Evolutionary conservation across 2,888 invertebrate genomes (phyloP), one percentile per base, ranked within the genome.

Genomic region (Cosmorhoe ocellata): DNA sequence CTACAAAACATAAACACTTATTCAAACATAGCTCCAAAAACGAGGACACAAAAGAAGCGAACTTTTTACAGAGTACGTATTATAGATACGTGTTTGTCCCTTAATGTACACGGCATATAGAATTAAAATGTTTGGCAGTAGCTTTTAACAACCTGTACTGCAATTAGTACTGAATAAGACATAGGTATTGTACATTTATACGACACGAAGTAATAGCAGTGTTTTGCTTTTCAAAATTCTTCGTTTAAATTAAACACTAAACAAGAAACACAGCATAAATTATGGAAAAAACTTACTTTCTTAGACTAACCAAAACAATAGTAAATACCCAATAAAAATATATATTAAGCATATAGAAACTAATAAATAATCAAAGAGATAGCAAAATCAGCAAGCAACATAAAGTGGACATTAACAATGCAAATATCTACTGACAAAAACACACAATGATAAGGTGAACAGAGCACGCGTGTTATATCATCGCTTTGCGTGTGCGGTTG

Each of bases 1-100:
- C 94, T 94, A 70, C 28, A 71, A 24, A 50, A 61, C 55, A 55
- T 42, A 47, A 11, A 18, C 24, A 34, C 27, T 37, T 39, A 41
- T 51, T 41, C 3, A 38, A 34, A 28, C 43, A 38, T 24, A 36
- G 13, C 12, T n/a, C 32, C 5, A 12, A 1, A 42, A 22, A 12
- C 1, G 18, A 10, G n/a, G 22, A 5, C 11, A 18, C n/a, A 18
- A 22, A 10, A 22, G 24, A 18, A 5, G 1, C 10, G 7, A 36
- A 36, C 24, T 36, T 36, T 36, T 36, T 36, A 36, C 36, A 38
- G 24, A 12, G 13, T 3, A 38, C 6, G 13, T 7, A 8, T 6
- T 32, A 32, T 11, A 32, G 13, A 6, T 13, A 32, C 12, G 0
- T 32, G 14, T 18, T n/a, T n/a, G n/a, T n/a, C n/a, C n/a, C n/a